A percentile compares a stretch with the other conserved stretches of the same genome.
Conservation (phyloP, 2,797 vertebrate species). For the Odontamblyopus lacepedii region DNA sequence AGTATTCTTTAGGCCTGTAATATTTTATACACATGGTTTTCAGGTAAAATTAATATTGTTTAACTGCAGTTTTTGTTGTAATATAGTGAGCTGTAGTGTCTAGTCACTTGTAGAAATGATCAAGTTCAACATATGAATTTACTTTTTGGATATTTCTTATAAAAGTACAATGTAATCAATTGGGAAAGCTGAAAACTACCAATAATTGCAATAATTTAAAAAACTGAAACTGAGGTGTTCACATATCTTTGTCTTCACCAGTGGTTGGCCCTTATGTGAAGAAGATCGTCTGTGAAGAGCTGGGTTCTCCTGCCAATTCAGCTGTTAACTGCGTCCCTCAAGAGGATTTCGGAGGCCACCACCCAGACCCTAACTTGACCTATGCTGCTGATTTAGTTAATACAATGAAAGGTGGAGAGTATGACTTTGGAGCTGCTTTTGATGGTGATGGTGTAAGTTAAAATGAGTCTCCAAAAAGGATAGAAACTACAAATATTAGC, state of each 20-base stretch:
- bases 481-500: neutral
- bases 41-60: too few species aligned
- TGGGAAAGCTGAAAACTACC: too few species aligned
- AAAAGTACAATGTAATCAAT: too few species aligned
- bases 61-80: too few species aligned
- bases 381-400: constrained; percentile 95
- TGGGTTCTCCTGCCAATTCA: constrained; percentile 91
- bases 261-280: constrained; percentile 96
- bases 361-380: constrained; percentile 97
- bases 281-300: constrained; percentile 96
- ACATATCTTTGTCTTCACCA: constrained; percentile 48
- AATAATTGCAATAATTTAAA: too few species aligned
- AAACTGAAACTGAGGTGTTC: too few species aligned
- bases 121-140: too few species aligned
- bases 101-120: too few species aligned
- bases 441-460: constrained; percentile 93
- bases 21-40: too few species aligned
- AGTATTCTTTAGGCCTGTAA: too few species aligned
- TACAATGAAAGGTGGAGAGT: constrained; percentile 93
- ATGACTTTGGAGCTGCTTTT: constrained; percentile 96
- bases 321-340: constrained; percentile 91
- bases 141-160: too few species aligned
- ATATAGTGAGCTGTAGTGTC: too few species aligned
- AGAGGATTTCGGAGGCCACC: constrained; percentile 97
- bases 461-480: neutral